These are phyloP conservation scores for Larimichthys polyactis DNA, from an alignment of 2,113 vertebrate genomes.

Conservation along the genomic window DNA sequence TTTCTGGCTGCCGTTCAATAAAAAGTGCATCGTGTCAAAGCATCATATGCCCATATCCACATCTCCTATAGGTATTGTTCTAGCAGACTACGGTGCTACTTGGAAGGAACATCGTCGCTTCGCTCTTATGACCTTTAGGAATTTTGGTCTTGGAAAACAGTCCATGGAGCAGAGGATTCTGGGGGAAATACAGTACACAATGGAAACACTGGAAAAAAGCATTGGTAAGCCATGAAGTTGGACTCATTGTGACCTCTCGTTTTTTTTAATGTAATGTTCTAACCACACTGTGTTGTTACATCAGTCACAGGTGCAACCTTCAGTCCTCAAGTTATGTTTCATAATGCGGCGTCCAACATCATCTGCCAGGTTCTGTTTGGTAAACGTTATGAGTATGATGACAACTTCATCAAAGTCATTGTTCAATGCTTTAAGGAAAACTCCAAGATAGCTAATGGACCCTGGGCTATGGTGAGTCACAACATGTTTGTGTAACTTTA, in stretches of 20 bases:
- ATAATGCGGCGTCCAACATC: constrained; percentile 79
- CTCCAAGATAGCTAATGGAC: constrained; percentile 59
- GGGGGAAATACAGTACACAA: constrained; percentile 72
- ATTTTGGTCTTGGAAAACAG: constrained; percentile 86
- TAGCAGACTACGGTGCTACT: constrained; percentile 52
- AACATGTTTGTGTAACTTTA: not conserved
- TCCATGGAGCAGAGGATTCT: constrained; percentile 82
- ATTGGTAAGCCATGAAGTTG: constrained; percentile 23
- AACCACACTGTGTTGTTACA: not conserved
- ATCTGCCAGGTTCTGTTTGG: constrained; percentile 85
- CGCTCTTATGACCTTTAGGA: constrained; percentile 76
- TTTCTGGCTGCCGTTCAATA: not conserved
- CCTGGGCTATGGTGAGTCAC: constrained; percentile 65
- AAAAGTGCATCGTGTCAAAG: not conserved
- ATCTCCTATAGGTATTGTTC: constrained; percentile 59
- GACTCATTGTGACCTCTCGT: not conserved
- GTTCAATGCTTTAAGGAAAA: constrained; percentile 42
- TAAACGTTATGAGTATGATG: constrained; percentile 76
- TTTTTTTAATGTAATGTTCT: not conserved
- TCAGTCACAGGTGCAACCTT: constrained; percentile 43
- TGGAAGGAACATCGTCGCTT: constrained; percentile 86
- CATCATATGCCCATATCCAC: not conserved
- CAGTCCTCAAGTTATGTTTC: constrained; percentile 70
- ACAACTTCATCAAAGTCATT: constrained; percentile 61
- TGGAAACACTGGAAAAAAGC: constrained; percentile 36